Percentiles rank a stretch among this genome's conserved stretches.
Evolutionary conservation across 1,140 invertebrate genomes (phyloP).

Genomic region (Zaprionus capensis): DNA sequence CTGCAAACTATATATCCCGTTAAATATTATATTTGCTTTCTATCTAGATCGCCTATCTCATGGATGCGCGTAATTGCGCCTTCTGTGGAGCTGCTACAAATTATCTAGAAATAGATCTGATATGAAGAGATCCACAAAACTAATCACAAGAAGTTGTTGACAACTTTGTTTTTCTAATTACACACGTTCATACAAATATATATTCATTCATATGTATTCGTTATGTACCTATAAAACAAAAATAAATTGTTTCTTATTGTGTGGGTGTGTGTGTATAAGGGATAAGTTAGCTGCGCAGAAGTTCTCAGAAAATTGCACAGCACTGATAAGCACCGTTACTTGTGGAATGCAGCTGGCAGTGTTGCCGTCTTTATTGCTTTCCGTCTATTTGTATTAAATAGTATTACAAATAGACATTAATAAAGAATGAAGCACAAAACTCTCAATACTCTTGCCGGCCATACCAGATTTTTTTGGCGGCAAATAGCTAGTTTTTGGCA

Average conservation of each 20-base stretch:
- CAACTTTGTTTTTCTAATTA: neutral
- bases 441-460: neutral
- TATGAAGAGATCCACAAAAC: neutral
- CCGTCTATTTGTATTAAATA: neutral
- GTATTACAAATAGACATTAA: neutral
- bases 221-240: neutral
- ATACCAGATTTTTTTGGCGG: neutral
- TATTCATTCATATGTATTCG: neutral
- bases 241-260: neutral
- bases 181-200: neutral
- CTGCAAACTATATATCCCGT: neutral
- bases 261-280: neutral
- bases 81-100: constrained; percentile 51
- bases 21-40: neutral
- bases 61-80: constrained; percentile 60
- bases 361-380: neutral
- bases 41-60: constrained; percentile 49
- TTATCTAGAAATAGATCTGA: constrained; percentile 32
- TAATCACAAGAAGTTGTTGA: constrained; percentile 11
- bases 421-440: neutral
- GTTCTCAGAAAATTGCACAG: constrained; percentile 10
- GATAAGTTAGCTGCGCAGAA: neutral
- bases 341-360: neutral
- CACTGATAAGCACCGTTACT: constrained; percentile 48
- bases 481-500: neutral